phyloP scores from a whole-genome alignment of 2,113 vertebrate species.

The Accipiter cooperii region DNA sequence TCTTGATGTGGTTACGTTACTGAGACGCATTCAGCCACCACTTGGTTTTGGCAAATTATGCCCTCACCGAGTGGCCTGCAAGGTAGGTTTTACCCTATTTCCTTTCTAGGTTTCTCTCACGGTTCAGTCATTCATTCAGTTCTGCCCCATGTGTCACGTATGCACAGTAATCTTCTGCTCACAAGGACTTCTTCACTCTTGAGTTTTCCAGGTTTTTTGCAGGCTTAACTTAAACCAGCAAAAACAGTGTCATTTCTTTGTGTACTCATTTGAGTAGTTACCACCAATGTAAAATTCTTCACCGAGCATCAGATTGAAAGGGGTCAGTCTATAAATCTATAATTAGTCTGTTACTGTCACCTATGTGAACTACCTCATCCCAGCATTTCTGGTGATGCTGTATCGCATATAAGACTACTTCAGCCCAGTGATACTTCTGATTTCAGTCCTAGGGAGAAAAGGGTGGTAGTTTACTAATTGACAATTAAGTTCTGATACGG shows the following conservation, averaged over 20 bases:
- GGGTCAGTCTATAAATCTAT: not conserved
- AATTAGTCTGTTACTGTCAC: not conserved
- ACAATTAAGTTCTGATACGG: not conserved
- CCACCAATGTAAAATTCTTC: not conserved
- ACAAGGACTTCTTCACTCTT: not conserved
- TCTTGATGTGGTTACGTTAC: conserved; percentile 92
- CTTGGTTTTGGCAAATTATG: conserved; percentile 97
- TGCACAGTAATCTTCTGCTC: not conserved
- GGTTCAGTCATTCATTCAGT: not conserved
- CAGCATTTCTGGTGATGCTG: not conserved
- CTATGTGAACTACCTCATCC: not conserved
- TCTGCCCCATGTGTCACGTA: not conserved
- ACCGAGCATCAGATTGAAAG: not conserved
- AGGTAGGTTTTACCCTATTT: conserved; percentile 71
- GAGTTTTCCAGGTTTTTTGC: not conserved
- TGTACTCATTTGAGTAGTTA: not conserved
- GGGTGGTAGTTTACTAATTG: not conserved
- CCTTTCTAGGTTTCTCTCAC: not conserved
- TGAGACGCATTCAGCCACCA: conserved; percentile 94
- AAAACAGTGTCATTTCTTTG: not conserved
- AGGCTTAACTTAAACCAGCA: not conserved
- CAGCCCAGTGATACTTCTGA: not conserved
- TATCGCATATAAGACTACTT: not conserved
- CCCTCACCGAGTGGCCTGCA: conserved; percentile 97
- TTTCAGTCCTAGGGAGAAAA: not conserved